phyloP scores from a whole-genome alignment of 2,888 invertebrate genomes.

The Digitonthophagus gazella region DNA sequence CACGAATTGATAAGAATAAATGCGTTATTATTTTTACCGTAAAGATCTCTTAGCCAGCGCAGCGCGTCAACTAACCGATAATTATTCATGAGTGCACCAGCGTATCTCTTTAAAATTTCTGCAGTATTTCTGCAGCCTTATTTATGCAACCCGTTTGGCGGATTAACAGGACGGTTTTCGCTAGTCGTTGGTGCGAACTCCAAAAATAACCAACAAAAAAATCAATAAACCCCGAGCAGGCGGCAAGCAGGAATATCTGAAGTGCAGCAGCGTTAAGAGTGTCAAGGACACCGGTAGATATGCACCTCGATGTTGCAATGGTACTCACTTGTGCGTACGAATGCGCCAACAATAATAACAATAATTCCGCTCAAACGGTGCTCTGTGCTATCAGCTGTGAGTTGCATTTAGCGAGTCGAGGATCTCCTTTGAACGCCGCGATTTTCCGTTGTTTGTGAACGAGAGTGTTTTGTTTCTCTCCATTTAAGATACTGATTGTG shows the following conservation, averaged over 20 bases:
- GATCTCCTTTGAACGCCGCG: neutral
- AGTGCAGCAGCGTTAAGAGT: conserved; percentile 44
- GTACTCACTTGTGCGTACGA: conserved; percentile 37
- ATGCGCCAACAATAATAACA: neutral
- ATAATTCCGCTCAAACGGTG: too few species aligned
- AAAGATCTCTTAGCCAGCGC: too few species aligned
- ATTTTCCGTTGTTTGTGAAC: neutral
- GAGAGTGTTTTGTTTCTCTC: neutral
- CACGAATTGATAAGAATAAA: too few species aligned
- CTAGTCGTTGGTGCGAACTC: conserved; percentile 22
- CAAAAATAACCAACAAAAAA: conserved; percentile 38
- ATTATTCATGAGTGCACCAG: neutral
- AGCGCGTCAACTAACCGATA: too few species aligned
- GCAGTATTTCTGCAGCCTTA: neutral
- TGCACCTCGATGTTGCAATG: conserved; percentile 48
- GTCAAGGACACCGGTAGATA: conserved; percentile 49
- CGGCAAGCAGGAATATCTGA: conserved; percentile 36
- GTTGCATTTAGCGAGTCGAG: neutral
- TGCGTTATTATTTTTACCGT: too few species aligned
- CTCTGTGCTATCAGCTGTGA: neutral
- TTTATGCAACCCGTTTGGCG: neutral
- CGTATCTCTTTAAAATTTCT: neutral
- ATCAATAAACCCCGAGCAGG: conserved; percentile 37
- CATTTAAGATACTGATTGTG: neutral
- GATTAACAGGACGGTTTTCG: neutral